A percentile compares a stretch with the other conserved stretches of the same genome.
Conservation (phyloP, 1,140 invertebrate species). For the Daktulosphaira vitifoliae region DNA sequence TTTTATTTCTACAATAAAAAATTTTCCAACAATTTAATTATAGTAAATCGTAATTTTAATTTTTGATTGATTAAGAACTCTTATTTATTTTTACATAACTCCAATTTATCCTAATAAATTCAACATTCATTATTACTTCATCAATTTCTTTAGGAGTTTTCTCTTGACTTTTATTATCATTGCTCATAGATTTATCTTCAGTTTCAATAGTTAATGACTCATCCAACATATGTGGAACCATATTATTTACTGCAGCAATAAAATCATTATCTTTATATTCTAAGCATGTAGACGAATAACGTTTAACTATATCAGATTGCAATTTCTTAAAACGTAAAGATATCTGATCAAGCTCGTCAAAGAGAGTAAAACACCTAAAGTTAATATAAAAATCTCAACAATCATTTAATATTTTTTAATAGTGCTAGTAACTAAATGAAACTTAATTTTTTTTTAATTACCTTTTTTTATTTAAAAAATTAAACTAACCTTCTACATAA, state of each 20-base stretch:
- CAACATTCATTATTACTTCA: too few species aligned
- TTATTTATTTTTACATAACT: too few species aligned
- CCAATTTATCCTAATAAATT: too few species aligned
- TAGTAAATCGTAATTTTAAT: too few species aligned
- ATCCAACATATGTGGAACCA: background rate
- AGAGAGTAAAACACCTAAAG: slow-evolving; percentile 26
- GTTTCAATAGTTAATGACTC: background rate
- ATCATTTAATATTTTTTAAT: too few species aligned
- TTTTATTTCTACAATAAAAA: too few species aligned
- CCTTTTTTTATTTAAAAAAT: too few species aligned
- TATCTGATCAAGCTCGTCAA: slow-evolving; percentile 27
- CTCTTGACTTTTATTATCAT: slow-evolving; percentile 2
- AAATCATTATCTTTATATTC: slow-evolving; percentile 8
- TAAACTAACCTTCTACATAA: slow-evolving; percentile 24
- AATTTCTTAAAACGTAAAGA: slow-evolving; percentile 17
- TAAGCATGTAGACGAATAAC: slow-evolving; percentile 17
- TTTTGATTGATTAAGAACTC: too few species aligned
- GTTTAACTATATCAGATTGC: slow-evolving; percentile 26
- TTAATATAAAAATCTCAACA: background rate
- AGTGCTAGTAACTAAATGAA: too few species aligned
- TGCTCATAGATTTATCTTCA: background rate
- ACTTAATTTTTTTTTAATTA: too few species aligned
- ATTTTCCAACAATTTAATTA: too few species aligned
- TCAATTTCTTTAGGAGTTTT: background rate
- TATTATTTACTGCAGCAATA: background rate